Base-by-base conservation (phyloP, 2,113 vertebrate genomes). In the Eidolon helvum region DNA sequence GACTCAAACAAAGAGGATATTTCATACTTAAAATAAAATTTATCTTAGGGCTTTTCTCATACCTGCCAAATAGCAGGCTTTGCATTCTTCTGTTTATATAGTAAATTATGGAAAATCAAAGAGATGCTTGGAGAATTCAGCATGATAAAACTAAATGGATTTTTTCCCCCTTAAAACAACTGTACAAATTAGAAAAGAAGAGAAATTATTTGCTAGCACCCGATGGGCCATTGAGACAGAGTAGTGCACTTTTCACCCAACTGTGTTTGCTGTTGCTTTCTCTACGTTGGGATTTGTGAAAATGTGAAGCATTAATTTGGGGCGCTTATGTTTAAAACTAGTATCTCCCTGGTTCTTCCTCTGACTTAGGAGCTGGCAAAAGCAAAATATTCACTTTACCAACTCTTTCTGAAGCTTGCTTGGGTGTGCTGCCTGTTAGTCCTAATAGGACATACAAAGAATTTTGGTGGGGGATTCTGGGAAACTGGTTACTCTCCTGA, bases 11-110 rank as follows among this genome's bases (percentile, higher is more conserved):
- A 92, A 91, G 89, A 66, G 5, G 86, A 85, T 91, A 33, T n/a
- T 96, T 92, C 71, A 43, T 80, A 74, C 89, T 95, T 63, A 95
- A 90, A 82, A 55, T 33, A 66, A 87, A 93, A 78, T 19, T 16
- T 40, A 9, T 48, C 33, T 65, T 33, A 75, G 1, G 28, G 77
- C 72, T 75, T 91, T 66, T 80, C 40, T 40, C 12, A 15, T 38
- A 35, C 9, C 53, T 38, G 35, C 65, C 65, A 14, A 65, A 77
- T 19, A 30, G 26, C 30, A 87, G 43, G 16, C 40, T 30, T 59
- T 43, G 14, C 7, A 0, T 43, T 71, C 43, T 90, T 91, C 45
- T 2, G 21, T 72, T 93, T 78, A 15, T 28, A 55, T 1, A 53
- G 68, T 5, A 57, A 94, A 63, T 26, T 45, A 86, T 22, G n/a